Percentiles rank a stretch among this genome's conserved stretches.
These are phyloP conservation scores for Ictalurus furcatus DNA, from an alignment of 2,113 vertebrate species.

Conservation along the genomic window DNA sequence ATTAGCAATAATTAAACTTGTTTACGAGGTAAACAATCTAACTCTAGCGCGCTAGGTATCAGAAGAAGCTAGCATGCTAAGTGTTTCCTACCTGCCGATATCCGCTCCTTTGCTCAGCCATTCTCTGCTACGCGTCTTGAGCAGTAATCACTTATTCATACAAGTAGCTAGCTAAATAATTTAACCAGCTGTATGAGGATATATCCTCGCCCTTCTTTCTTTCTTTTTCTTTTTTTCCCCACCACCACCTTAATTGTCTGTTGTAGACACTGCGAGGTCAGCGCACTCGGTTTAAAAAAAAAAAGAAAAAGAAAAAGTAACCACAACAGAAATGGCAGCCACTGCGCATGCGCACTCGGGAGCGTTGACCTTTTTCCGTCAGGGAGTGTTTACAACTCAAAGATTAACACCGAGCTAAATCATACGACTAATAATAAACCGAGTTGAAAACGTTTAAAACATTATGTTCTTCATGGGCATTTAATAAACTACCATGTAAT, in stretches of 20 bases:
- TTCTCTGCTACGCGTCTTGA: slow-evolving; percentile 46
- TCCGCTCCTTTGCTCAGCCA: slow-evolving; percentile 74
- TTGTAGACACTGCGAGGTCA: background rate
- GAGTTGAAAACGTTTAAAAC: background rate
- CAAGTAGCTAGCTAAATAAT: background rate
- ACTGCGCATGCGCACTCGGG: slow-evolving; percentile 27
- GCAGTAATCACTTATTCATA: slow-evolving; percentile 26
- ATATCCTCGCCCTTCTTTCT: background rate
- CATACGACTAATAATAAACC: background rate
- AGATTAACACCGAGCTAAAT: background rate
- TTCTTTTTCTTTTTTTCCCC: background rate
- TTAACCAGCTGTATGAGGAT: background rate
- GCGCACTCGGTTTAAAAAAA: background rate
- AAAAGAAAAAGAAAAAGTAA: too few species aligned
- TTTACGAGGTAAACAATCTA: background rate
- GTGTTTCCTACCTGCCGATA: slow-evolving; percentile 72
- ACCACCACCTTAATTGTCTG: background rate
- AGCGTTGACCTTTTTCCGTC: background rate
- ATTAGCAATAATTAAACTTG: background rate
- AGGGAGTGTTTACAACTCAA: background rate
- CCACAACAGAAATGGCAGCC: slow-evolving; percentile 1
- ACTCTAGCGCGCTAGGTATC: background rate
- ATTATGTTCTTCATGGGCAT: background rate
- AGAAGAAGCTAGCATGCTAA: background rate
- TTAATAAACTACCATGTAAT: background rate